A percentile compares a stretch with the other conserved stretches of the same genome.
These are phyloP conservation scores for Orthonevra nobilis DNA, from an alignment of 2,888 invertebrate species.

Conservation along the genomic window DNA sequence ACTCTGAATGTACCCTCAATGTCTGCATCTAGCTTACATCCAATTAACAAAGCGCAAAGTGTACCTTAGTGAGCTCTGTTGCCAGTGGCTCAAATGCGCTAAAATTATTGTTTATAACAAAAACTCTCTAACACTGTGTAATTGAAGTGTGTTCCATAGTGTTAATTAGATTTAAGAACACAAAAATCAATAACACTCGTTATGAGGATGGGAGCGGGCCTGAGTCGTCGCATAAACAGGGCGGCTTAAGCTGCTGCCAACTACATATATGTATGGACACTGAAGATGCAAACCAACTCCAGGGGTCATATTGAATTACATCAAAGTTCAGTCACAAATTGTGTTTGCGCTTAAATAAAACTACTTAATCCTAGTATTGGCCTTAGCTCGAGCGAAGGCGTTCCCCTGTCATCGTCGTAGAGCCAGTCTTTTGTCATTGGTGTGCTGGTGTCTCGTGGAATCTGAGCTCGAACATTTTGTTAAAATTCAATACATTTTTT, in stretches of 20 bases:
- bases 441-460: not conserved
- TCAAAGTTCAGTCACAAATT: conserved; percentile 29
- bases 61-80: too few relatives aligned
- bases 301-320: conserved; percentile 37
- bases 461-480: conserved; percentile 9
- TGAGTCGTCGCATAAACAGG: not conserved
- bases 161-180: conserved; percentile 64
- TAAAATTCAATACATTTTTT: conserved; percentile 38
- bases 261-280: conserved; percentile 3
- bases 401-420: too few relatives aligned
- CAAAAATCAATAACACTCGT: conserved; percentile 60
- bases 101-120: conserved; percentile 56
- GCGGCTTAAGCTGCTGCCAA: conserved; percentile 5
- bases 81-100: conserved; percentile 54
- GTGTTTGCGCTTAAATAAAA: conserved; percentile 13
- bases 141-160: conserved; percentile 35
- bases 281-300: conserved; percentile 6
- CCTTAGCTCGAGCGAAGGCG: conserved; percentile 23
- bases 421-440: not conserved
- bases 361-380: conserved; percentile 23
- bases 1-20: too few relatives aligned
- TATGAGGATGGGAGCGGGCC: not conserved
- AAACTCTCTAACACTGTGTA: conserved; percentile 13
- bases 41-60: conserved; percentile 51
- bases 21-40: not conserved